Percentiles rank a stretch among this genome's conserved stretches.
phyloP scores from a whole-genome alignment of 1,140 invertebrate species.

The Megalonaias nervosa region DNA sequence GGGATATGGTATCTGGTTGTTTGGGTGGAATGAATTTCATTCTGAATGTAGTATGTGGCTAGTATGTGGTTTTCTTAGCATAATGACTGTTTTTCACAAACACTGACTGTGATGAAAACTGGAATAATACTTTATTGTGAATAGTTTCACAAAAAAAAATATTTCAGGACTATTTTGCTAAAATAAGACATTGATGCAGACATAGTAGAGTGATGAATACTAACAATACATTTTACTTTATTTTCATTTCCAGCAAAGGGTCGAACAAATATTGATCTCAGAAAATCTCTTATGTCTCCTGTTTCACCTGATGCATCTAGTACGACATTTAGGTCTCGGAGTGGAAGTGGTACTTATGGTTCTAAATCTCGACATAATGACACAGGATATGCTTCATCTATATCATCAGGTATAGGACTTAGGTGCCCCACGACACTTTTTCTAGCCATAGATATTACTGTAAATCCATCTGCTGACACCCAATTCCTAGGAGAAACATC shows the following conservation, averaged over 20 bases:
- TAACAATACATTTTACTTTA: constrained; percentile 19
- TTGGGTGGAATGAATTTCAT: too few species aligned
- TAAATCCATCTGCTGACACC: too few species aligned
- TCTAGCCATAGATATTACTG: too few species aligned
- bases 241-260: constrained; percentile 62
- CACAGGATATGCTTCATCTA: constrained; percentile 62
- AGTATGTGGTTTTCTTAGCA: neutral
- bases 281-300: constrained; percentile 57
- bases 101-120: constrained; percentile 1
- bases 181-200: neutral
- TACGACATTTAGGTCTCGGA: constrained; percentile 46
- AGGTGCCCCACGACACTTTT: neutral
- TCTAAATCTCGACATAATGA: constrained; percentile 57
- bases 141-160: neutral
- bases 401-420: constrained; percentile 59
- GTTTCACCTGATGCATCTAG: constrained; percentile 38
- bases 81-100: constrained; percentile 1
- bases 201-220: neutral
- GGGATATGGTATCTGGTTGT: too few species aligned
- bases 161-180: constrained; percentile 3
- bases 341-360: constrained; percentile 55
- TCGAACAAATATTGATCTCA: constrained; percentile 66
- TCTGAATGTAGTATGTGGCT: too few species aligned
- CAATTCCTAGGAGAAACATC: neutral
- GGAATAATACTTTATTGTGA: neutral